Percentiles rank a stretch among this genome's conserved stretches.
Evolutionary conservation across 2,797 vertebrate species (phyloP).

Genomic region (Chelidonichthys spinosus): DNA sequence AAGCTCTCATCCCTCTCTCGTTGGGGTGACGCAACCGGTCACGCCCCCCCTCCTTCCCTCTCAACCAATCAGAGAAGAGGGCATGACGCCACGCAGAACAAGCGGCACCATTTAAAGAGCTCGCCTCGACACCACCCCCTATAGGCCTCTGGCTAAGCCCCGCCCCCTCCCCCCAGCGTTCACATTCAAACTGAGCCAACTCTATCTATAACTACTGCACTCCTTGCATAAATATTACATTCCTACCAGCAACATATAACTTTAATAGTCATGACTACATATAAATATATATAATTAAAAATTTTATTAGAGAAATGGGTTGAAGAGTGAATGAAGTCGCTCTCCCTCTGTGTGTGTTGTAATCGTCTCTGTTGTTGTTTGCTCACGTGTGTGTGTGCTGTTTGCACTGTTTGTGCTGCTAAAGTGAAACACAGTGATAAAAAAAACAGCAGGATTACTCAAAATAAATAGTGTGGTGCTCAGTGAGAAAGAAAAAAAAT

Average conservation of each 20-base stretch:
- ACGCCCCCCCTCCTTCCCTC: conserved; percentile 33
- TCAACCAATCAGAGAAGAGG: conserved; percentile 65
- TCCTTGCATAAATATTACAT: no score
- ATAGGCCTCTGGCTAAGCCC: no score
- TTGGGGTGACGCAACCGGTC: conserved; percentile 44
- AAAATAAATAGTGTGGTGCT: background rate
- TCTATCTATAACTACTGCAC: no score
- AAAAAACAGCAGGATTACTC: background rate
- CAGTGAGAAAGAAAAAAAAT: conserved; percentile 9
- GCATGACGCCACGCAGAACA: background rate
- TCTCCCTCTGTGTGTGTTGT: background rate
- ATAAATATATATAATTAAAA: no score
- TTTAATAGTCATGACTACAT: no score
- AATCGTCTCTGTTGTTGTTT: no score
- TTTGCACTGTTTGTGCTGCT: no score
- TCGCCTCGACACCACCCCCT: background rate
- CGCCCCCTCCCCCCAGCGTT: no score
- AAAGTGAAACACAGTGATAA: background rate
- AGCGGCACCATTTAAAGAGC: conserved; percentile 71
- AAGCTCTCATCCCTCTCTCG: conserved; percentile 39
- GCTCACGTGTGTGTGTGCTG: background rate
- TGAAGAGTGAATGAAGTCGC: background rate
- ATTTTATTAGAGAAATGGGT: no score
- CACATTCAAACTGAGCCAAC: no score
- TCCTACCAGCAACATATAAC: no score